Base-by-base conservation (phyloP, 64 coral and sea anemone genomes). In the Pocillopora damicornis region DNA sequence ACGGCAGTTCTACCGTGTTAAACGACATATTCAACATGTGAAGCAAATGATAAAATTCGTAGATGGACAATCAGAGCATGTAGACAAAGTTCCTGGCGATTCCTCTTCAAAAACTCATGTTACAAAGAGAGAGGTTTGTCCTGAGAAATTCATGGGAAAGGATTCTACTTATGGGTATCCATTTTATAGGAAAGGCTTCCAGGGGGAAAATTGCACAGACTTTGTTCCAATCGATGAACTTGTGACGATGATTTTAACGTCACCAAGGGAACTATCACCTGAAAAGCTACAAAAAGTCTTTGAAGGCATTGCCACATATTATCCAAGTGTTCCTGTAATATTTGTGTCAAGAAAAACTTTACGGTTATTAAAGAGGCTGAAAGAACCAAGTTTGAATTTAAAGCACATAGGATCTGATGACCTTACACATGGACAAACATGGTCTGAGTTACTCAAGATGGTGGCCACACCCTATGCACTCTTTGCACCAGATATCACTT, bases 61-160 rank as follows among this genome's bases (percentile, higher is more conserved):
- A 1, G 42, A 51, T 51, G 42, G 42, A 51, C 42, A 51, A 51
- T 51, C 42, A 51, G 42, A 4, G 42, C 42, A 51, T 4, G 42
- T 4, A 7, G 42, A 51, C 42, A 51, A 51, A 51, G 42, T 51
- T 51, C 7, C 42, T 7, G 7, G 42, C 42, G 7, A 51, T 51
- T 51, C 42, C 42, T 7, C 42, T 7, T 51, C 42, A 7, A 7
- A 51, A 51, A 51, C 42, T 4, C 7, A 51, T 51, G 42, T 51
- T 51, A 51, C 59, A 35, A 92, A 87, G 20, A 86, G 90, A 61
- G 95, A 94, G 69, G 83, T 98, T 90, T 98, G 95, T 14, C 95
- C 95, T 25, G 95, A 98, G 37, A 92, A 92, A 26, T 98, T 98
- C 63, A 63, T 94, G 66, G 95, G 95, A 5, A 89, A 89, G 36